A percentile compares a stretch with the other conserved stretches of the same genome.
These are phyloP conservation scores for Lasioglossum vierecki DNA, from an alignment of 2,888 invertebrate species.

Conservation along the genomic window DNA sequence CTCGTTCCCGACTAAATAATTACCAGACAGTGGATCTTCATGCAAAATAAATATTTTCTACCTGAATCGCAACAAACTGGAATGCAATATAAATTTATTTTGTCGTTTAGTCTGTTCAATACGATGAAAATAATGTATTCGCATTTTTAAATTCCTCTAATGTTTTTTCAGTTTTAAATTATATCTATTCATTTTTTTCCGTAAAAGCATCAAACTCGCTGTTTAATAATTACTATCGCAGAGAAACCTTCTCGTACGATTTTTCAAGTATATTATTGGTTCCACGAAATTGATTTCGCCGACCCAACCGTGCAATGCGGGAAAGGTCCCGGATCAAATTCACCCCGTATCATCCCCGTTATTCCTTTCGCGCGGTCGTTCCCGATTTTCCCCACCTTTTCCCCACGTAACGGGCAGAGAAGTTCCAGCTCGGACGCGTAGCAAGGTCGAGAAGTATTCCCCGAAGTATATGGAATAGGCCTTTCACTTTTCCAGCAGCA, in stretches of 20 bases:
- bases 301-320: background rate
- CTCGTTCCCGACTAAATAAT: background rate
- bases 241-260: background rate
- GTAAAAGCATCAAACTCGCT: too few relatives aligned
- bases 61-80: too few relatives aligned
- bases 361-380: conserved; percentile 1
- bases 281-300: background rate
- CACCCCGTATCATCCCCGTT: background rate
- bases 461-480: conserved; percentile 41
- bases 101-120: too few relatives aligned
- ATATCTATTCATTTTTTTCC: too few relatives aligned
- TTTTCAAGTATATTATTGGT: background rate
- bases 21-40: too few relatives aligned
- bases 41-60: too few relatives aligned
- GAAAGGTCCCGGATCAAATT: background rate
- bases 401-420: background rate
- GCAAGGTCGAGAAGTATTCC: conserved; percentile 35
- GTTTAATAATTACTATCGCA: background rate
- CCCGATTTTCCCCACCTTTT: conserved; percentile 17
- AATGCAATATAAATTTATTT: too few relatives aligned
- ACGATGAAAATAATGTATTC: too few relatives aligned
- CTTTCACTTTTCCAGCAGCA: conserved; percentile 53
- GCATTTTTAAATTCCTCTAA: too few relatives aligned
- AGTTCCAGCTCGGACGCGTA: conserved; percentile 8
- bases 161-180: too few relatives aligned